A percentile compares a stretch with the other conserved stretches of the same genome.
Conservation (phyloP, 2,113 vertebrate genomes). For the Amphilophus citrinellus region DNA sequence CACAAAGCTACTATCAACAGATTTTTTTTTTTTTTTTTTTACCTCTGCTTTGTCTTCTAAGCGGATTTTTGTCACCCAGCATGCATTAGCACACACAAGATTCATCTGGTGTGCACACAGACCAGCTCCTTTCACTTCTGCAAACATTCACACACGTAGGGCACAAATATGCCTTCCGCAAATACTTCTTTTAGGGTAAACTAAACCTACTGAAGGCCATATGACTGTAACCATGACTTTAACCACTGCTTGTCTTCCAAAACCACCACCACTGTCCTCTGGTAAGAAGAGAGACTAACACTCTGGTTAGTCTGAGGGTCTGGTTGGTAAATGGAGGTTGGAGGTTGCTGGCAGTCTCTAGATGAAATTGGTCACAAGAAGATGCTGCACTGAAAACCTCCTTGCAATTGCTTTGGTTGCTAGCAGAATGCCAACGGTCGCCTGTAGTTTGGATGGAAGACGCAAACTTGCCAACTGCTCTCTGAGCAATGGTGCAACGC, state of each 20-base stretch:
- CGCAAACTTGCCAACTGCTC: background rate
- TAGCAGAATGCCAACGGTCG: background rate
- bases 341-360: background rate
- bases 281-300: background rate
- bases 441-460: background rate
- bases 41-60: slow-evolving; percentile 18
- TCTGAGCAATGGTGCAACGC: background rate
- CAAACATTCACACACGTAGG: background rate
- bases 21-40: slow-evolving; percentile 1
- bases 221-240: background rate
- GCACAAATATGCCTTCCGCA: background rate
- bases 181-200: background rate
- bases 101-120: background rate
- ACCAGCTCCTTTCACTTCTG: background rate
- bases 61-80: background rate
- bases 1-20: slow-evolving; percentile 7
- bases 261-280: background rate
- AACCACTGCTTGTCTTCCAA: background rate
- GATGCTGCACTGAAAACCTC: background rate
- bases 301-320: background rate
- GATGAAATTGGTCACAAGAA: background rate
- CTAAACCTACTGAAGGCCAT: background rate
- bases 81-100: background rate
- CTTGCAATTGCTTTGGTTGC: background rate
- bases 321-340: background rate